phyloP scores from a whole-genome alignment of 2,888 invertebrate genomes.

The Abrostola triplasia region DNA sequence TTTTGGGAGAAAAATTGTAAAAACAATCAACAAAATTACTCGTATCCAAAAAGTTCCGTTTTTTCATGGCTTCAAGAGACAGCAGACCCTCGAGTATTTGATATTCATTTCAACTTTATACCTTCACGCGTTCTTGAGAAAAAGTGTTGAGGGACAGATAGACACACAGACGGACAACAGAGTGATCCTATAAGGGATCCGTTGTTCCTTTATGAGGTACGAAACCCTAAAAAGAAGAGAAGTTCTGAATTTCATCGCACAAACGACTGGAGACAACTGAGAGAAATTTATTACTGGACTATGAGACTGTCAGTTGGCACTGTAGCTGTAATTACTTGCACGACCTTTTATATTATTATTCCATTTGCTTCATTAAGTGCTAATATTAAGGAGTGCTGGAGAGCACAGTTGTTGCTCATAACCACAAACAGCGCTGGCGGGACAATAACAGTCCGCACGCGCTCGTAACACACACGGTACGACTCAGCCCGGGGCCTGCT shows the following conservation, averaged over 20 bases:
- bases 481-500: neutral
- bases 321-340: constrained; percentile 14
- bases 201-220: no score
- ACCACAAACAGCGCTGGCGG: constrained; percentile 21
- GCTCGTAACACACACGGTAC: constrained; percentile 1
- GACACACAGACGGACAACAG: no score
- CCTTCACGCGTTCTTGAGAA: no score
- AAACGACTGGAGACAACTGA: neutral
- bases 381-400: constrained; percentile 23
- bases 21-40: no score
- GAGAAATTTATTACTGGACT: neutral
- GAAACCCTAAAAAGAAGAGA: no score
- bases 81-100: no score
- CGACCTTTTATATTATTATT: neutral
- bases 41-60: no score
- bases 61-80: no score
- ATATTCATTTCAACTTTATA: no score
- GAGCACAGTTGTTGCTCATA: constrained; percentile 10
- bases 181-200: no score
- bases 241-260: neutral
- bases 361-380: constrained; percentile 11
- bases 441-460: constrained; percentile 18
- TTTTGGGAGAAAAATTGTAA: no score
- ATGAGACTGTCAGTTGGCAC: neutral
- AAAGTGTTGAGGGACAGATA: no score